Base-by-base conservation (phyloP, 2,113 vertebrate genomes). In the Odocoileus hemionus region DNA sequence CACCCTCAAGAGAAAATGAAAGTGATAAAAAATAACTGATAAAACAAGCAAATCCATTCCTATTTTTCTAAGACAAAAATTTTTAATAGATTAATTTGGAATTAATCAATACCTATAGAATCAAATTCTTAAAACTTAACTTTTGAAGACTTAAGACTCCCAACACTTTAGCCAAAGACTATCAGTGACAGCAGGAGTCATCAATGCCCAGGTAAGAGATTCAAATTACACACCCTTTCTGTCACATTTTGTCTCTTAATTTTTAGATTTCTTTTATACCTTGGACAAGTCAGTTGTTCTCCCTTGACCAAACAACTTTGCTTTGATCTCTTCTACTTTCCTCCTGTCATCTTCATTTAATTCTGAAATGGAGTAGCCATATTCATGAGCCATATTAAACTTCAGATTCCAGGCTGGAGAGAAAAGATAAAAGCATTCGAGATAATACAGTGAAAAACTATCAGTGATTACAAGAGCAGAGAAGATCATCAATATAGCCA, bases 261-360 rank as follows among this genome's bases (percentile, higher is more conserved):
- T 94, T 70, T 67, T 90, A 91, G 55, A 45, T 92, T 93, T 96
- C 36, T 33, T 93, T 39, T 74, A 96, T 99, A 99, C 99, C 99
- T 99, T 98, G 33, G 98, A 43, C 2, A 58, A 79, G 0, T 79
- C 84, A 10, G 94, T 85, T 91, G 95, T 95, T 98, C 96, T 98
- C 80, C 97, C 84, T 14, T 93, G 94, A 91, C 97, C 16, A 97
- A 98, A 98, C 76, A 99, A 99, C 60, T 99, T 99, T 82, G 98
- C 98, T 98, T 99, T 99, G 74, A 99, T 99, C 89, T 99, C 99
- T 95, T 99, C 98, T 9, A 99, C 99, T 95, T 99, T 98, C 52
- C 15, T 97, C 54, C 99, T 98, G 92, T 99, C 99, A 84, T 99
- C 99, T 55, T 98, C 95, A 45, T 98, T 99, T 97, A 99, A 91